phyloP scores from a whole-genome alignment of 2,113 vertebrate species.

The Oncorhynchus tshawytscha region DNA sequence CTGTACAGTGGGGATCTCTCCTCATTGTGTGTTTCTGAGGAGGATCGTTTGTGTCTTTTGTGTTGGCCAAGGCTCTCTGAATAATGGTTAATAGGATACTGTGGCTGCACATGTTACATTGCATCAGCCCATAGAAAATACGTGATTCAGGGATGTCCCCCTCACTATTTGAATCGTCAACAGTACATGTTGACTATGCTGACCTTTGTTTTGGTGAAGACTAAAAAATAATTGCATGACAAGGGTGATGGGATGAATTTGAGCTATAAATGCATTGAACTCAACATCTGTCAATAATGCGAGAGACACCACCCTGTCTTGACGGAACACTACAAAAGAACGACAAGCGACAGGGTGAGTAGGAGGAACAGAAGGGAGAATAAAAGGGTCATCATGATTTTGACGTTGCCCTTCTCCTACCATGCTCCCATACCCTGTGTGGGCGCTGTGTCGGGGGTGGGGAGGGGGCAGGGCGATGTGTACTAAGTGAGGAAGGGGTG shows the following conservation, averaged over 20 bases:
- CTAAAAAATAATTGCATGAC: not conserved
- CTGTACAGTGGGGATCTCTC: not conserved
- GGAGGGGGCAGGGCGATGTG: not conserved
- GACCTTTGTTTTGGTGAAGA: not conserved
- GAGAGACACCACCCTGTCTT: not conserved
- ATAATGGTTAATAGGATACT: not conserved
- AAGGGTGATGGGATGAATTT: not conserved
- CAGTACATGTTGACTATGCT: not conserved
- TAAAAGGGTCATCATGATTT: constrained; percentile 14
- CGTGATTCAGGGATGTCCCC: not conserved
- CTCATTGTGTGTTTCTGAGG: not conserved
- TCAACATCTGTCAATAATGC: constrained; percentile 21
- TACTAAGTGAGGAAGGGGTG: too few relatives aligned
- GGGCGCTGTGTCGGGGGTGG: constrained; percentile 47
- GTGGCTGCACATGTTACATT: too few relatives aligned
- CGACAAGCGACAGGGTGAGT: not conserved
- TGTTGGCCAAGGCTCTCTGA: not conserved
- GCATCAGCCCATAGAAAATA: too few relatives aligned
- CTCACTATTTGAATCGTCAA: not conserved
- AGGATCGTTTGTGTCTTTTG: constrained; percentile 7
- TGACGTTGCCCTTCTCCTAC: constrained; percentile 58
- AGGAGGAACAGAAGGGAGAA: constrained; percentile 4
- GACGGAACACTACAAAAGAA: not conserved
- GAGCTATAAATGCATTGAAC: not conserved
- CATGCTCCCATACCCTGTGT: constrained; percentile 70